These are phyloP conservation scores for Rhinoderma darwinii DNA, from an alignment of 2,113 vertebrate genomes.

Conservation along the genomic window DNA sequence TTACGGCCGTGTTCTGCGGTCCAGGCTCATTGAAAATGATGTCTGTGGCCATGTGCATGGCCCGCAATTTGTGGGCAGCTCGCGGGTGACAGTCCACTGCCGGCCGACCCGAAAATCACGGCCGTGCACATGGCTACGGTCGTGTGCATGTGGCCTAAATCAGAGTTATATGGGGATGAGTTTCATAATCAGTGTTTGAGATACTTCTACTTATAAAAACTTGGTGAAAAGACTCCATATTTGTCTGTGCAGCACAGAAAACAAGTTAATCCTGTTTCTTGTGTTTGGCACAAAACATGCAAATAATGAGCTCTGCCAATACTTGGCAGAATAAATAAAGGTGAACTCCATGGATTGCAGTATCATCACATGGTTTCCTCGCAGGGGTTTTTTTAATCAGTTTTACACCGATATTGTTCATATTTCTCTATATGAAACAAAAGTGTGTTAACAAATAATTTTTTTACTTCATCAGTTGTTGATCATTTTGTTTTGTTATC, in stretches of 20 bases:
- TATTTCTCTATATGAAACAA: neutral
- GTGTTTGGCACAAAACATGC: neutral
- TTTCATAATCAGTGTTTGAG: neutral
- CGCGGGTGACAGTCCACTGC: no score
- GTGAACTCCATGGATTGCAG: neutral
- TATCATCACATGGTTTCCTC: neutral
- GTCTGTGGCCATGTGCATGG: no score
- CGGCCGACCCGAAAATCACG: no score
- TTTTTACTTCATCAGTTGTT: no score
- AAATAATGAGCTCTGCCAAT: neutral
- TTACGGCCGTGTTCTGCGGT: no score
- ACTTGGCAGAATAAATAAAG: neutral
- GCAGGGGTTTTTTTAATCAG: neutral
- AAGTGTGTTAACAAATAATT: no score
- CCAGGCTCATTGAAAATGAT: no score
- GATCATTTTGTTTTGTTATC: no score
- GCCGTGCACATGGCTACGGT: no score
- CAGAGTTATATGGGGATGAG: no score
- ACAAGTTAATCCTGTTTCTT: conserved; percentile 23
- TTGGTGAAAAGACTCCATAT: neutral
- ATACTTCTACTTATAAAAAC: neutral
- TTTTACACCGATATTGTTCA: neutral
- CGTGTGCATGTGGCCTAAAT: no score
- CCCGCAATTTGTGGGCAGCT: no score
- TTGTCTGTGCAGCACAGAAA: neutral